Evolutionary conservation across 2,888 invertebrate genomes (phyloP).

Genomic region (Heterodera filipjevi): DNA sequence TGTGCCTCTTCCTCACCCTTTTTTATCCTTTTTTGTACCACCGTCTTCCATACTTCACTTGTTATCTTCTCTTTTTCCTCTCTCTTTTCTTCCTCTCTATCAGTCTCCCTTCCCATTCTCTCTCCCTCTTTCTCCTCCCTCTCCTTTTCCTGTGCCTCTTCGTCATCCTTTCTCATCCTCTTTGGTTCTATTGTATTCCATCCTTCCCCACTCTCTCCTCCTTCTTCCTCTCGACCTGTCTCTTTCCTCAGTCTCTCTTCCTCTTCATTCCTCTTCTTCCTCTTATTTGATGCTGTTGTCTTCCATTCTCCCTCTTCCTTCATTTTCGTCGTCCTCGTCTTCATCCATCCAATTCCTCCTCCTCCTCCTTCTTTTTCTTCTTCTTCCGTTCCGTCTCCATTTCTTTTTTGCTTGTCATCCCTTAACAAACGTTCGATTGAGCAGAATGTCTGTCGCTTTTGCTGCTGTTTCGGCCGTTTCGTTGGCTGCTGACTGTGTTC

Average conservation of each 20-base stretch:
- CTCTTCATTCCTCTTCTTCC: constrained; percentile 5
- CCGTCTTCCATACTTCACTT: too few species aligned
- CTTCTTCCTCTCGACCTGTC: background rate
- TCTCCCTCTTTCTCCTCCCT: background rate
- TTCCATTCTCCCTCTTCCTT: background rate
- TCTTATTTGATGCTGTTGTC: background rate
- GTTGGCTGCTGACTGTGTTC: background rate
- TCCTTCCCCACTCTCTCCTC: background rate
- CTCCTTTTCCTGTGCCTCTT: background rate
- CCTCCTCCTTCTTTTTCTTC: background rate
- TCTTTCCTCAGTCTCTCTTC: background rate
- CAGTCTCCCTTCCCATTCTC: background rate
- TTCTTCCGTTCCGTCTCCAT: background rate
- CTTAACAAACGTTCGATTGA: background rate
- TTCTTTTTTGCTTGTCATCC: background rate
- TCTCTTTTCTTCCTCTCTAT: background rate
- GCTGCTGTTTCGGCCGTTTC: background rate
- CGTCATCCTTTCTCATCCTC: background rate
- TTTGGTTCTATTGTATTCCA: background rate
- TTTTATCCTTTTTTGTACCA: background rate
- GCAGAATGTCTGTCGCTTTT: background rate
- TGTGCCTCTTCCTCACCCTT: background rate
- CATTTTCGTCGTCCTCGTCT: too few species aligned
- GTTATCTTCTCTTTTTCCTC: background rate
- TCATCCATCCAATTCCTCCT: background rate